Percentiles rank a stretch among this genome's conserved stretches.
These are phyloP conservation scores for Mormyrus lacerda DNA, from an alignment of 2,113 vertebrate genomes.

Conservation along the genomic window DNA sequence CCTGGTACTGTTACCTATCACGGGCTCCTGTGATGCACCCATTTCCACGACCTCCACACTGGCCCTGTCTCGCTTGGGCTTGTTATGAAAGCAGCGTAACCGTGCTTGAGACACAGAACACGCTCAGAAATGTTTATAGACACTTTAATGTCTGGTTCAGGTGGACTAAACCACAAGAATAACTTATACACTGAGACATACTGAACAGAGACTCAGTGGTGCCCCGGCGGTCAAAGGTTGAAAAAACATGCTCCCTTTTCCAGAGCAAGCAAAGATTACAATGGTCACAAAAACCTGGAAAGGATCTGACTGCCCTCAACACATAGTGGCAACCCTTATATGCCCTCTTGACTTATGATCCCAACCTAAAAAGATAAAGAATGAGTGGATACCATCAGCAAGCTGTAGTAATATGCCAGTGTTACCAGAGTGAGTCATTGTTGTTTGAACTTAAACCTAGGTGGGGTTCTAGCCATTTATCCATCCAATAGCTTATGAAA, in stretches of 20 bases:
- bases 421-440: background rate
- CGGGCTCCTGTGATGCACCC: background rate
- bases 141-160: background rate
- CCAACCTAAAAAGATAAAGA: background rate
- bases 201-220: background rate
- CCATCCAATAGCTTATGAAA: background rate
- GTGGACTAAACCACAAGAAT: background rate
- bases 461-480: background rate
- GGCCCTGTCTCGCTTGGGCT: background rate
- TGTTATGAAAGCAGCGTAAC: background rate
- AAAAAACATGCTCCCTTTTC: background rate
- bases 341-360: no score
- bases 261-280: background rate
- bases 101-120: background rate
- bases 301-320: background rate
- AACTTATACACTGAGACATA: background rate
- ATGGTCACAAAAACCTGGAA: background rate
- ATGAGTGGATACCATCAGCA: background rate
- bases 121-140: background rate
- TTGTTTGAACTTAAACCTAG: background rate
- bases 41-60: background rate
- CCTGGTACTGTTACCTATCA: background rate
- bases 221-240: background rate
- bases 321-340: background rate
- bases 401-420: background rate